A percentile compares a stretch with the other conserved stretches of the same genome.
These are phyloP conservation scores for Haliaeetus leucogaster DNA, from an alignment of 2,113 vertebrate genomes.

Conservation along the genomic window DNA sequence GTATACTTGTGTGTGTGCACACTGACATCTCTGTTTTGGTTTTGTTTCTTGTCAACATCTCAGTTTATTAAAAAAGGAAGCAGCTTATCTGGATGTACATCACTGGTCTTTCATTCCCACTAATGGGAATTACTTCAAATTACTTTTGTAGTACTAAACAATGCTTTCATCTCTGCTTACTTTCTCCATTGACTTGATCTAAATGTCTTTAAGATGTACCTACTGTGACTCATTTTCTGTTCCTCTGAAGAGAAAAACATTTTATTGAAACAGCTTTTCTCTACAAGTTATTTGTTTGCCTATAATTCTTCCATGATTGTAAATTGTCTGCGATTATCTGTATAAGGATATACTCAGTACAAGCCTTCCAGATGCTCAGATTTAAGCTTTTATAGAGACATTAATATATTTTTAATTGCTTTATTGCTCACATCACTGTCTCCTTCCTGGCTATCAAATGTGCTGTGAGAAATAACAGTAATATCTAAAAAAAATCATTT, in stretches of 20 bases:
- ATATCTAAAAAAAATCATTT: background rate
- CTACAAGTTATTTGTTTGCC: background rate
- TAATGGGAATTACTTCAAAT: conserved; percentile 7
- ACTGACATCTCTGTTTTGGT: background rate
- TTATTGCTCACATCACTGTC: background rate
- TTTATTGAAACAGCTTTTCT: background rate
- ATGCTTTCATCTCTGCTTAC: background rate
- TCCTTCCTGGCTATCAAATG: background rate
- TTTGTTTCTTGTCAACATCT: background rate
- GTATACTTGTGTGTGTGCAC: background rate
- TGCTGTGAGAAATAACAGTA: background rate
- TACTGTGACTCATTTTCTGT: background rate
- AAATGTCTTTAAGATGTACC: background rate
- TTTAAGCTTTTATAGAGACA: background rate
- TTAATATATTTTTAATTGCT: background rate
- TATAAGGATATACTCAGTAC: background rate
- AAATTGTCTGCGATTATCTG: background rate
- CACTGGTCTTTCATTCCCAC: background rate
- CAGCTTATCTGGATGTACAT: background rate
- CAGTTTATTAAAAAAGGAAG: background rate
- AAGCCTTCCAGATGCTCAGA: background rate
- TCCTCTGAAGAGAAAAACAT: background rate
- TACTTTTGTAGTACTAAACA: background rate
- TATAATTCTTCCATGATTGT: background rate
- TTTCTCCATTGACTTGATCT: background rate